These are phyloP conservation scores for Tetrao urogallus DNA, from an alignment of 2,113 vertebrate species.

Conservation along the genomic window DNA sequence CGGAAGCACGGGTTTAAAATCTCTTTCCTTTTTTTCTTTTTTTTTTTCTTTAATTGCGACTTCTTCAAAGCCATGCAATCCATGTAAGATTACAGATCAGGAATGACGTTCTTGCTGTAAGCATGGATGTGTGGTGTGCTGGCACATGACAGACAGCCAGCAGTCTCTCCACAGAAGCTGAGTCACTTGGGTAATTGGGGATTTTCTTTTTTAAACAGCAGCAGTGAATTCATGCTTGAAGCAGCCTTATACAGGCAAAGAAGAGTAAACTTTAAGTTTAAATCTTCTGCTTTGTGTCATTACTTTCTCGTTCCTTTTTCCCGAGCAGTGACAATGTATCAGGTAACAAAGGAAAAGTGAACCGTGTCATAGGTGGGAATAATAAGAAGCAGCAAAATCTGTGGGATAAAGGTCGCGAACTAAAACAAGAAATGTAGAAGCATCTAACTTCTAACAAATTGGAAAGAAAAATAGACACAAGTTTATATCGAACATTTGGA, in stretches of 20 bases:
- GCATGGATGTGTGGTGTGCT: accelerated
- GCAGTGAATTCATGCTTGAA: not conserved
- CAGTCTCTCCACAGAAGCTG: not conserved
- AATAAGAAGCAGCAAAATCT: not conserved
- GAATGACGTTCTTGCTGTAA: not conserved
- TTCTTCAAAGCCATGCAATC: not conserved
- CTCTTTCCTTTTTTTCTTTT: not conserved
- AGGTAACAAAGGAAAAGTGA: not conserved
- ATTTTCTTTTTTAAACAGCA: slow-evolving; percentile 1
- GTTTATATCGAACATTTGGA: not conserved
- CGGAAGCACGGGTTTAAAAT: not conserved
- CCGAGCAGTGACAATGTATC: not conserved
- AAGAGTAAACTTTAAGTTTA: slow-evolving; percentile 29
- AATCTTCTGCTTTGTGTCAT: not conserved
- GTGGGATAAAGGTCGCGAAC: not conserved
- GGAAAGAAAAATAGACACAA: not conserved
- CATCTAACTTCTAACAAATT: not conserved
- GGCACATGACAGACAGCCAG: not conserved
- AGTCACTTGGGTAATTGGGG: not conserved
- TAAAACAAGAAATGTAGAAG: not conserved
- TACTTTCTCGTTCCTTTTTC: not conserved
- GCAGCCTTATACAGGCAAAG: not conserved
- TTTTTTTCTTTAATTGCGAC: not conserved
- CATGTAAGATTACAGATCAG: not conserved
- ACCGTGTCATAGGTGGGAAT: not conserved